These are phyloP conservation scores for Sebastes reedi DNA, from an alignment of 2,797 vertebrate species.

Conservation along the genomic window DNA sequence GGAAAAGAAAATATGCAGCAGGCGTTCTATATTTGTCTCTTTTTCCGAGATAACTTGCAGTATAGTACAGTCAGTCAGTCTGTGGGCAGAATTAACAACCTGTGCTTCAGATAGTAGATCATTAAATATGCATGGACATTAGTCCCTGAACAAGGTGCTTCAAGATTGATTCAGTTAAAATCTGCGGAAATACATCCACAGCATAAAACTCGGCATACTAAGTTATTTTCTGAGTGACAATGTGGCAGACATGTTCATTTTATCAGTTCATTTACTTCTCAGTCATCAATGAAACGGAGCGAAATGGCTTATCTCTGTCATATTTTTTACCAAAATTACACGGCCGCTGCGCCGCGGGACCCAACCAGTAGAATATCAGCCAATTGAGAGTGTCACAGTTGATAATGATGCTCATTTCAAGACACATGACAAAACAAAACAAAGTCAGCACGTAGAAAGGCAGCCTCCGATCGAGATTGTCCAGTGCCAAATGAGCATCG, in stretches of 20 bases:
- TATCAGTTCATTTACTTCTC: conserved; percentile 33
- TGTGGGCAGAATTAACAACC: conserved; percentile 4
- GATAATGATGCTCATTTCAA: conserved; percentile 64
- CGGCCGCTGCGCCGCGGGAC: conserved; percentile 1
- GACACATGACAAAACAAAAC: conserved; percentile 67
- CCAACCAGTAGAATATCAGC: conserved; percentile 25
- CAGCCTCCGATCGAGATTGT: conserved; percentile 56
- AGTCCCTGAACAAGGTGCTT: not conserved
- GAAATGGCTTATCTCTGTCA: conserved; percentile 21
- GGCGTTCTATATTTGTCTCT: conserved; percentile 6
- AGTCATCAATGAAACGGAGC: conserved; percentile 10
- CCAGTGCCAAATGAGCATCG: conserved; percentile 59
- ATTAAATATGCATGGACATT: conserved; percentile 37
- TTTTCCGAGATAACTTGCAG: not conserved
- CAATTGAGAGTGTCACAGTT: conserved; percentile 48
- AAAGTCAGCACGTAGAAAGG: conserved; percentile 57
- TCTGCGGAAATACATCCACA: not conserved
- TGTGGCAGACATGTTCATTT: conserved; percentile 6
- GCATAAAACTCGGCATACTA: not conserved
- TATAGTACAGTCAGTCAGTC: not conserved
- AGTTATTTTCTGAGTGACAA: conserved; percentile 8
- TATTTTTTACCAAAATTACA: conserved; percentile 43
- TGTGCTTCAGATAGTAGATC: conserved; percentile 2
- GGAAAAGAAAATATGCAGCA: conserved; percentile 1
- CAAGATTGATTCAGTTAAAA: conserved; percentile 7